These are phyloP conservation scores for Holothuria leucospilota DNA, from an alignment of 53 echinoderm and acorn worm genomes.

Conservation along the genomic window DNA sequence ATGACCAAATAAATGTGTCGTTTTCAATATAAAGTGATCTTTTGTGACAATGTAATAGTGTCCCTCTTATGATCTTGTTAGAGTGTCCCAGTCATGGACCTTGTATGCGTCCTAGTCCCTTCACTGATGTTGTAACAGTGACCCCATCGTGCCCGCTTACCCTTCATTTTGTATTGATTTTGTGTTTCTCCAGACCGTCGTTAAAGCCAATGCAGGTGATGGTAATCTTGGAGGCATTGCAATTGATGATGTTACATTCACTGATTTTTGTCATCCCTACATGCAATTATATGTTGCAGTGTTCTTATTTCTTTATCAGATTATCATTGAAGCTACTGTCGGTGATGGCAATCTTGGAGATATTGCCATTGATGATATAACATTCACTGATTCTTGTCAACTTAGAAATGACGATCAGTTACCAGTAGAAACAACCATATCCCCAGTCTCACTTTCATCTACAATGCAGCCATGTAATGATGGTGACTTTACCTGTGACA, in stretches of 20 bases:
- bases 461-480: slow-evolving; percentile 68
- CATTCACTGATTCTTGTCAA: slow-evolving; percentile 72
- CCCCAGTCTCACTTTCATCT: slow-evolving; percentile 29
- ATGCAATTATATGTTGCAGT: too few relatives aligned
- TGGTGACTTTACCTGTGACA: slow-evolving; percentile 65
- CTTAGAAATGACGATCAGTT: slow-evolving; percentile 38
- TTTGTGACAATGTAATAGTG: too few relatives aligned
- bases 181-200: too few relatives aligned
- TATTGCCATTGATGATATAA: slow-evolving; percentile 87
- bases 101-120: too few relatives aligned
- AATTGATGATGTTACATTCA: slow-evolving; percentile 81
- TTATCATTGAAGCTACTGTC: slow-evolving; percentile 86
- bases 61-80: too few relatives aligned
- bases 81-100: too few relatives aligned
- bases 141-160: too few relatives aligned
- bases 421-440: slow-evolving; percentile 60
- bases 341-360: slow-evolving; percentile 83
- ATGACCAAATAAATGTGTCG: too few relatives aligned
- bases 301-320: slow-evolving; percentile 37
- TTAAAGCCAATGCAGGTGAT: not conserved
- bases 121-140: too few relatives aligned
- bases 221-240: slow-evolving; percentile 75
- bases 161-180: too few relatives aligned
- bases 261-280: slow-evolving; percentile 51
- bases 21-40: too few relatives aligned